These are phyloP conservation scores for Cephus nigrinus DNA, from an alignment of 2,888 invertebrate species.

Conservation along the genomic window DNA sequence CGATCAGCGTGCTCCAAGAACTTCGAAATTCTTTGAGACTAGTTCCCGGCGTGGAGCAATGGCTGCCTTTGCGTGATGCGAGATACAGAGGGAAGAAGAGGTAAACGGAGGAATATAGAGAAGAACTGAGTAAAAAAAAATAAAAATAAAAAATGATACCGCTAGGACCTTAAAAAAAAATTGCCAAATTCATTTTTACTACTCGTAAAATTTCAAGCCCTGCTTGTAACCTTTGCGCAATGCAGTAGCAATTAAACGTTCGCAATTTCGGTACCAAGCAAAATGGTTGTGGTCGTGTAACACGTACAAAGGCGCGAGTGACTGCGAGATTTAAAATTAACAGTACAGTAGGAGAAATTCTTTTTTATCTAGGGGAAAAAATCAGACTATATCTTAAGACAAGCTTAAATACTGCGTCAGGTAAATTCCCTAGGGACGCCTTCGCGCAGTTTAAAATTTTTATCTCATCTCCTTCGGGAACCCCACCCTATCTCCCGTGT, in stretches of 20 bases:
- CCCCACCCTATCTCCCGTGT: not conserved
- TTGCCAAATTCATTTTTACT: not conserved
- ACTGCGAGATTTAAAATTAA: not conserved
- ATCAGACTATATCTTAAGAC: not conserved
- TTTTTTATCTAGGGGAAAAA: not conserved
- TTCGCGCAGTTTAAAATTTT: not conserved
- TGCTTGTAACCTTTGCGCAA: constrained; percentile 22
- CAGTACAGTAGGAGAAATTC: not conserved
- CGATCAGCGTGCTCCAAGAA: not conserved
- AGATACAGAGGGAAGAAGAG: not conserved
- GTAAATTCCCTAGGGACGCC: not conserved
- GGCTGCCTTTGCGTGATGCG: not conserved
- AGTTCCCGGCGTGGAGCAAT: not conserved
- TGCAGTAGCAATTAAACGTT: constrained; percentile 31
- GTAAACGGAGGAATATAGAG: not conserved
- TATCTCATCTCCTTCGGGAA: not conserved
- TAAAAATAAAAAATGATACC: not conserved
- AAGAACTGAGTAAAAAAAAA: not conserved
- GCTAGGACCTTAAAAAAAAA: not conserved
- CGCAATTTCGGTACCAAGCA: constrained; percentile 5
- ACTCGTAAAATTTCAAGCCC: not conserved
- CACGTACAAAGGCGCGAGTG: not conserved
- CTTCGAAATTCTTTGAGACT: not conserved
- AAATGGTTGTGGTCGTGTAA: not conserved
- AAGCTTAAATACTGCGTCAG: not conserved